A percentile compares a stretch with the other conserved stretches of the same genome.
Evolutionary conservation across 2,888 invertebrate genomes (phyloP).

Genomic region (Nemoura dubitans): DNA sequence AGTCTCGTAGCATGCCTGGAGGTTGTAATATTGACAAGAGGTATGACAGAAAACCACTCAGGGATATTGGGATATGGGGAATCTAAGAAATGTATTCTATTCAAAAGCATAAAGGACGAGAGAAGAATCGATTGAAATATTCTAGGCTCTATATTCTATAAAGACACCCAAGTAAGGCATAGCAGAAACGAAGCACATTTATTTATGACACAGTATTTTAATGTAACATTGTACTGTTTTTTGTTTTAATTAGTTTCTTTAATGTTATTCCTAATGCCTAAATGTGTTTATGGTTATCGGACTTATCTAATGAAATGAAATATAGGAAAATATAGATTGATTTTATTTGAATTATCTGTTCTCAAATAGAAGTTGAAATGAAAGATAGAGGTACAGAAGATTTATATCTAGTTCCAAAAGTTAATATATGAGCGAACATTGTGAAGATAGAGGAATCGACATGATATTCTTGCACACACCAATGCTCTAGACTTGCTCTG

Average conservation of each 20-base stretch:
- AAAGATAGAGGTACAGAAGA: conserved; percentile 25
- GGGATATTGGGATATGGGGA: not conserved
- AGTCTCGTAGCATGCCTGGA: not conserved
- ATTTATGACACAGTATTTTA: conserved; percentile 34
- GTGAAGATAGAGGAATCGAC: not conserved
- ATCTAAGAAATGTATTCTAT: not conserved
- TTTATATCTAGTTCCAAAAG: not conserved
- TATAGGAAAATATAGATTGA: not conserved
- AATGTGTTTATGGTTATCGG: not conserved
- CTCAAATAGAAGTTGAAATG: not conserved
- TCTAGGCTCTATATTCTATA: not conserved
- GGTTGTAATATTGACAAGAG: not conserved
- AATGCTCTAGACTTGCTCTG: conserved; percentile 14
- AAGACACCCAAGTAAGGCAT: conserved; percentile 4
- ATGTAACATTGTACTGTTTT: conserved; percentile 1
- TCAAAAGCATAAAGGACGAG: conserved; percentile 10
- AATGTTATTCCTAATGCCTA: not conserved
- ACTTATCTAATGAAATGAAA: not conserved
- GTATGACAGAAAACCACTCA: not conserved
- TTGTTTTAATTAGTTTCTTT: not conserved
- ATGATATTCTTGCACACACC: conserved; percentile 15
- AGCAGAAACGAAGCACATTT: conserved; percentile 47
- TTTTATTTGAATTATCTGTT: not conserved
- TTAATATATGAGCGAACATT: not conserved
- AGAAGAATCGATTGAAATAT: not conserved